A percentile compares a stretch with the other conserved stretches of the same genome.
phyloP scores from a whole-genome alignment of 1,140 invertebrate species.

The Homarus americanus region DNA sequence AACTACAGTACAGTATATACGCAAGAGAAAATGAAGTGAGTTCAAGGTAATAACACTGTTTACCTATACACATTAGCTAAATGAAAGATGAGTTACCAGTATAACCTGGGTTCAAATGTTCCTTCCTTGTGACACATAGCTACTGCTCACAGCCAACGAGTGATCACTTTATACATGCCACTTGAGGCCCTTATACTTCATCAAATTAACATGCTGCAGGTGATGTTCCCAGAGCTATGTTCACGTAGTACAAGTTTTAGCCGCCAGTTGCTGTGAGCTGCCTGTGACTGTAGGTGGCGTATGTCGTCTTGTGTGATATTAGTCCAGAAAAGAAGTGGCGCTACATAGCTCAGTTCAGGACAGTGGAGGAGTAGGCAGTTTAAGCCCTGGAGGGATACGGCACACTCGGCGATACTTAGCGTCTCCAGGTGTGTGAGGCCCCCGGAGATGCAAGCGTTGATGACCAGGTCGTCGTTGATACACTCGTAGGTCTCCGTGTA shows the following conservation, averaged over 20 bases:
- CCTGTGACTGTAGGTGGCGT: not conserved
- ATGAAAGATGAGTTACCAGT: too few relatives aligned
- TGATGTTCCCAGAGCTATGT: too few relatives aligned
- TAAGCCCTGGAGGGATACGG: not conserved
- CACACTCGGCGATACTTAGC: slow-evolving; percentile 11
- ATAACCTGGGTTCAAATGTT: too few relatives aligned
- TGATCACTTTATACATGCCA: too few relatives aligned
- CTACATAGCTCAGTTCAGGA: slow-evolving; percentile 1
- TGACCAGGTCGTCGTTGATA: slow-evolving; percentile 2
- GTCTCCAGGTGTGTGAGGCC: not conserved
- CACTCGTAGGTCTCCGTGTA: slow-evolving; percentile 35
- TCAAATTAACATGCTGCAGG: too few relatives aligned
- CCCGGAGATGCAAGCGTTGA: not conserved
- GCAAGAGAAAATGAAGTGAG: too few relatives aligned
- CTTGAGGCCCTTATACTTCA: too few relatives aligned
- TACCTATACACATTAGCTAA: too few relatives aligned
- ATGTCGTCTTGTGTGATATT: slow-evolving; percentile 17
- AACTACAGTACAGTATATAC: too few relatives aligned
- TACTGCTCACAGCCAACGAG: too few relatives aligned
- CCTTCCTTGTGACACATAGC: too few relatives aligned
- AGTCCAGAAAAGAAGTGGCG: slow-evolving; percentile 18
- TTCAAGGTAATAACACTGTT: too few relatives aligned
- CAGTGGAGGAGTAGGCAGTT: slow-evolving; percentile 8
- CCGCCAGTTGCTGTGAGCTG: slow-evolving; percentile 2
- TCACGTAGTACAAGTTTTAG: slow-evolving; percentile 14